A percentile compares a stretch with the other conserved stretches of the same genome.
Conservation (phyloP, 2,888 invertebrate genomes). For the Drosophila recens region DNA sequence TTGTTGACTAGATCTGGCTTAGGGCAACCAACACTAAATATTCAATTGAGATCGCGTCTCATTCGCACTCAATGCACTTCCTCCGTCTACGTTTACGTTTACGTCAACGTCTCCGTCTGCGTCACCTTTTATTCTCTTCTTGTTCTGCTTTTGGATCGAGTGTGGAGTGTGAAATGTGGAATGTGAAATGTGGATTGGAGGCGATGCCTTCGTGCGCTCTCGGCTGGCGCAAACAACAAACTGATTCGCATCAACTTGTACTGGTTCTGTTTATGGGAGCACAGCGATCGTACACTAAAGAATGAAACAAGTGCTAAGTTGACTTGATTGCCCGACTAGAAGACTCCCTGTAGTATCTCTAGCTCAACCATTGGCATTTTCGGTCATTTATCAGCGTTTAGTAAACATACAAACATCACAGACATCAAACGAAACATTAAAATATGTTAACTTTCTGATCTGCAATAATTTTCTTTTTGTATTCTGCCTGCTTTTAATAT, state of each 20-base stretch:
- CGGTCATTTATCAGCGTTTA: no score
- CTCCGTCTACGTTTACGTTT: slow-evolving; percentile 24
- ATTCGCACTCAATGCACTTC: slow-evolving; percentile 36
- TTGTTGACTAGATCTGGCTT: slow-evolving; percentile 51
- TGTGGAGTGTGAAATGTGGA: slow-evolving; percentile 21
- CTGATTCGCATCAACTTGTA: slow-evolving; percentile 73
- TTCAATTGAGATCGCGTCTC: slow-evolving; percentile 37
- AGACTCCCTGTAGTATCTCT: not conserved
- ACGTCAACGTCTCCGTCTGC: slow-evolving; percentile 17
- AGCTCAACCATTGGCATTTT: not conserved
- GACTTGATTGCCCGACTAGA: not conserved
- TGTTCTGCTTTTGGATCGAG: slow-evolving; percentile 36
- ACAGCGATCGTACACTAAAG: slow-evolving; percentile 65
- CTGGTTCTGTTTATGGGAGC: slow-evolving; percentile 62
- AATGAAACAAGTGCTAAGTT: slow-evolving; percentile 8
- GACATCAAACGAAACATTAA: no score
- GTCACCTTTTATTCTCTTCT: slow-evolving; percentile 31
- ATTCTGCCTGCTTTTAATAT: not conserved
- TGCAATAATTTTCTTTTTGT: not conserved
- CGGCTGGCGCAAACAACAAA: slow-evolving; percentile 71
- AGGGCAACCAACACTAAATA: slow-evolving; percentile 26
- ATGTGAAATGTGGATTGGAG: slow-evolving; percentile 29
- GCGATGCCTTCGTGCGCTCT: slow-evolving; percentile 65
- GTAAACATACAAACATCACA: no score
- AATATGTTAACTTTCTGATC: not conserved